Evolutionary conservation across 2,113 vertebrate species (phyloP), one percentile per base, ranked within the genome.

Genomic region (Carassius auratus): DNA sequence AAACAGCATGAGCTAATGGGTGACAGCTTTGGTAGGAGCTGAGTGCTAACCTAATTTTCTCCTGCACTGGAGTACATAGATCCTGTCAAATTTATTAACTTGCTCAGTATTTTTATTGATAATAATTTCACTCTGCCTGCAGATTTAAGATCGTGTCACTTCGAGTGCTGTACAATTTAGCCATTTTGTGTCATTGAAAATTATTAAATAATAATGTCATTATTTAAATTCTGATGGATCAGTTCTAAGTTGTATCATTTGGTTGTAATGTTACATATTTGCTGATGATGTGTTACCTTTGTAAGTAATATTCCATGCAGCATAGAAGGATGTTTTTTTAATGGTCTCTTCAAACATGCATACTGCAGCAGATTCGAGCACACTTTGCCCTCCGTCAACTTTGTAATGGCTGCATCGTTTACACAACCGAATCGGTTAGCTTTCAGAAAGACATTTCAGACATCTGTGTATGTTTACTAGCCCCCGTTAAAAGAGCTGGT

Each of bases 391-490:
- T 48, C 19, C 19, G 23, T 62, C 57, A 79, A 23, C 33, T 14
- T 48, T 33, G 21, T 52, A 55, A 69, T 12, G 14, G 26, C 42
- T 13, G 4, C 17, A 14, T 57, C 48, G 9, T 83, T 15, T 38
- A 55, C 48, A 57, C 48, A 73, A 57, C 17, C 7, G 61, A 61
- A 86, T 45, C 4, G 30, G 36, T 38, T 30, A 1, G 8, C 86
- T 90, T 89, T 38, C 36, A 38, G 36, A 76, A 91, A 88, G 86
- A 89, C 1, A 61, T 55, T 19, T 73, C 85, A 86, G 87, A 88
- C 89, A 91, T 92, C 86, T 90, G 91, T 91, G 83, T 75, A 66
- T 33, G 81, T 93, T 92, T 91, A 90, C 17, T 52, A 88, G 92
- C 86, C 45, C 84, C 33, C 42, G 78, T 69, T 85, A 26, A 90